Percentiles rank a stretch among this genome's conserved stretches.
Evolutionary conservation across 2,888 invertebrate species (phyloP).

Genomic region (Eledona agricola): DNA sequence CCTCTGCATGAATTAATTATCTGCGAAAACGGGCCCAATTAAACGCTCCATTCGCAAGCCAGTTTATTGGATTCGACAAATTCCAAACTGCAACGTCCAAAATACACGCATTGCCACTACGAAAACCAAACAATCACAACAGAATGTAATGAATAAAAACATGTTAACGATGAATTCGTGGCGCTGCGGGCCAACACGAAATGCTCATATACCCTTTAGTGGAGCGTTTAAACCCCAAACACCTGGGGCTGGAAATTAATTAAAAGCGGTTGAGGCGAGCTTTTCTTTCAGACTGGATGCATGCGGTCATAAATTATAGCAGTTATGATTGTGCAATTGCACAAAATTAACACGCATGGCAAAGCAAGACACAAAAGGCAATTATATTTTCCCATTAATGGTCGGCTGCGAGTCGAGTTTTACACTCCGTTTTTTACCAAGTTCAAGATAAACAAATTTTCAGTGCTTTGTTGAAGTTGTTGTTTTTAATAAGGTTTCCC

Average conservation of each 20-base stretch:
- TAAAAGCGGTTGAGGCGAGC: constrained; percentile 28
- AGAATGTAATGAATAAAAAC: constrained; percentile 33
- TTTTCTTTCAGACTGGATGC: constrained; percentile 22
- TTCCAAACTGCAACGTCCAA: constrained; percentile 23
- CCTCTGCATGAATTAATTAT: constrained; percentile 32
- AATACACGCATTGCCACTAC: constrained; percentile 32
- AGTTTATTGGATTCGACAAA: constrained; percentile 32
- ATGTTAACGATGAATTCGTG: constrained; percentile 27
- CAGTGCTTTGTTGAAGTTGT: no score
- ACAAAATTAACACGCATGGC: no score
- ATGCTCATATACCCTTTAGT: constrained; percentile 25
- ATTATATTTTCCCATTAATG: no score
- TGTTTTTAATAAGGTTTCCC: constrained; percentile 32
- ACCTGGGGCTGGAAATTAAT: constrained; percentile 30
- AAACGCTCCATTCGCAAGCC: constrained; percentile 24
- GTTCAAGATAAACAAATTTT: no score
- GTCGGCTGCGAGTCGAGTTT: no score
- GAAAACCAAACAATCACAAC: constrained; percentile 36
- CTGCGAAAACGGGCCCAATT: constrained; percentile 29
- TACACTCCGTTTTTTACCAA: no score
- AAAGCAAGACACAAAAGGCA: no score
- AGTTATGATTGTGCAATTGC: constrained; percentile 2
- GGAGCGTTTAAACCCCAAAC: constrained; percentile 27
- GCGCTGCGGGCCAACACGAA: constrained; percentile 21
- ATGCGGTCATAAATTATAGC: constrained; percentile 12